These are phyloP conservation scores for Pseudobourletiella spinata DNA, from an alignment of 1,140 invertebrate genomes.

Conservation along the genomic window DNA sequence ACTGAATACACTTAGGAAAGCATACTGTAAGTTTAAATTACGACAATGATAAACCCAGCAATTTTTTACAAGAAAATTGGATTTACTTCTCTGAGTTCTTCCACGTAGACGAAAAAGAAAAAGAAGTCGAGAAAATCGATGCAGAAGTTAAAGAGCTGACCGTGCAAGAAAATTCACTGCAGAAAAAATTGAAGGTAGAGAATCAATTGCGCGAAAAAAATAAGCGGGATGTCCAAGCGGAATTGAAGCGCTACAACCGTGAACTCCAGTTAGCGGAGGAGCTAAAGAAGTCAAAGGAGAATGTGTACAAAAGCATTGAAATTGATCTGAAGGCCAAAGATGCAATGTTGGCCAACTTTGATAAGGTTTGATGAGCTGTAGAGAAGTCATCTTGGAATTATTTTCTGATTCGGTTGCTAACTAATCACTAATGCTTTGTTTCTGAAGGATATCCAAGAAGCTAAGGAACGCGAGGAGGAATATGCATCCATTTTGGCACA, in stretches of 20 bases:
- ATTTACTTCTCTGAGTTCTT: neutral
- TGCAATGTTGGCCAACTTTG: neutral
- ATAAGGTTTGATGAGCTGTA: neutral
- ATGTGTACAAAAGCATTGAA: slow-evolving; percentile 46
- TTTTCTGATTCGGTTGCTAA: too few species aligned
- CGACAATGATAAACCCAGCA: neutral
- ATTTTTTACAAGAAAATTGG: neutral
- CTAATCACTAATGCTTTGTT: too few species aligned
- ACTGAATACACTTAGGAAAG: neutral
- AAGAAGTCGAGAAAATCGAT: neutral
- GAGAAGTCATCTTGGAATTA: neutral
- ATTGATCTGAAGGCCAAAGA: slow-evolving; percentile 41
- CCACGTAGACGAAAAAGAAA: neutral
- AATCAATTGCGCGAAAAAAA: slow-evolving; percentile 5
- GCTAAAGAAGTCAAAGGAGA: slow-evolving; percentile 46
- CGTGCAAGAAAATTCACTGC: neutral
- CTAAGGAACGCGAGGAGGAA: neutral
- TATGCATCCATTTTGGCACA: slow-evolving; percentile 7
- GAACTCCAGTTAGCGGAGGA: slow-evolving; percentile 40
- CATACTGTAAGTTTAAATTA: neutral
- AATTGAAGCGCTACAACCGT: slow-evolving; percentile 13
- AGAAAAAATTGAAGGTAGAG: neutral
- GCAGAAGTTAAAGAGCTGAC: slow-evolving; percentile 1
- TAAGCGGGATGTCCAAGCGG: neutral
- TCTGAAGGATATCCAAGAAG: neutral